These are phyloP conservation scores for Leptinotarsa undecemlineata DNA, from an alignment of 1,140 invertebrate species.

Conservation along the genomic window DNA sequence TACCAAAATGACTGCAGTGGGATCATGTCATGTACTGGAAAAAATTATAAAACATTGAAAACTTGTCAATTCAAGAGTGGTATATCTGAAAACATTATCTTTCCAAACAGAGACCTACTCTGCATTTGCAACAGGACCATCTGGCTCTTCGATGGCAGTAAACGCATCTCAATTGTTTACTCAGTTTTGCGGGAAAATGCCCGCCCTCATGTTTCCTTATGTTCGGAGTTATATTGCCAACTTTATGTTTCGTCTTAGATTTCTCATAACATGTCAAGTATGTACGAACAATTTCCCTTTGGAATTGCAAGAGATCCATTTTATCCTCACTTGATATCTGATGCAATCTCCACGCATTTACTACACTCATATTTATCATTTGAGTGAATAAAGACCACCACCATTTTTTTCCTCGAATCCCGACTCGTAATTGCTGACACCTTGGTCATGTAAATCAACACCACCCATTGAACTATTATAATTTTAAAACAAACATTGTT, in stretches of 20 bases:
- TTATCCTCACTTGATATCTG: not conserved
- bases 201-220: not conserved
- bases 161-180: not conserved
- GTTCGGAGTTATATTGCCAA: not conserved
- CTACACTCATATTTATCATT: slow-evolving; percentile 5
- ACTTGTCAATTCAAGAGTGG: no score
- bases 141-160: not conserved
- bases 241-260: not conserved
- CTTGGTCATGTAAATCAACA: slow-evolving; percentile 26
- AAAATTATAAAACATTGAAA: no score
- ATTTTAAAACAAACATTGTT: not conserved
- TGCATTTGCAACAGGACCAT: not conserved
- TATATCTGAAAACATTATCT: no score
- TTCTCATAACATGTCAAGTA: not conserved
- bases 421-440: slow-evolving; percentile 16
- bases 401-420: slow-evolving; percentile 29
- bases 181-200: not conserved
- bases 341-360: not conserved
- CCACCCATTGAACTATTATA: slow-evolving; percentile 31
- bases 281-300: not conserved
- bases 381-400: slow-evolving; percentile 25
- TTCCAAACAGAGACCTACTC: not conserved
- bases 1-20: not conserved
- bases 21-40: not conserved
- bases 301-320: not conserved